Evolutionary conservation across 2,888 invertebrate species (phyloP).

Genomic region (Proisotoma minuta): DNA sequence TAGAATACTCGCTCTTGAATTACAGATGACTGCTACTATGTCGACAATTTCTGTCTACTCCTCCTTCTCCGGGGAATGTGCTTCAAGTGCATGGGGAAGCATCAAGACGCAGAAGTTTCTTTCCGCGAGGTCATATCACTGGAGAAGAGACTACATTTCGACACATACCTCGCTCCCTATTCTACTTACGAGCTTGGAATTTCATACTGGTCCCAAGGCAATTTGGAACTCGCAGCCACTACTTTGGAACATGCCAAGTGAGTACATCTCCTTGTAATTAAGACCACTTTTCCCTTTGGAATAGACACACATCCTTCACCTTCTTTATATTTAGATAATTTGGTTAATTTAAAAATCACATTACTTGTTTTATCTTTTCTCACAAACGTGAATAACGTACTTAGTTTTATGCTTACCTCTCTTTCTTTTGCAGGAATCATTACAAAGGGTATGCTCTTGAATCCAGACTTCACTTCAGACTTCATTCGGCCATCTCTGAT

Average conservation of each 20-base stretch:
- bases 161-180: slow-evolving; percentile 79
- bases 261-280: too few relatives aligned
- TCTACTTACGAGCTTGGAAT: slow-evolving; percentile 79
- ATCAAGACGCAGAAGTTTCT: slow-evolving; percentile 71
- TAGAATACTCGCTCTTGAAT: slow-evolving; percentile 43
- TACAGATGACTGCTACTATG: slow-evolving; percentile 51
- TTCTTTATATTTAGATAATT: too few relatives aligned
- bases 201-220: slow-evolving; percentile 67
- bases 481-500: slow-evolving; percentile 63
- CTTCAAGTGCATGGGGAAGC: slow-evolving; percentile 70
- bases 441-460: slow-evolving; percentile 83
- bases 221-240: slow-evolving; percentile 62
- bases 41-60: slow-evolving; percentile 70
- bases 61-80: slow-evolving; percentile 77
- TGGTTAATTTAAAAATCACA: too few relatives aligned
- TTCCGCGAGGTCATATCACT: slow-evolving; percentile 61
- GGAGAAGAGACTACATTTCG: slow-evolving; percentile 71
- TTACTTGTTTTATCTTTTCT: neutral
- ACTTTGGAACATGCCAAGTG: slow-evolving; percentile 80
- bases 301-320: too few relatives aligned
- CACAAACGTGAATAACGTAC: slow-evolving; percentile 18
- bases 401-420: slow-evolving; percentile 20
- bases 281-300: too few relatives aligned
- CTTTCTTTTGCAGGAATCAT: slow-evolving; percentile 65
- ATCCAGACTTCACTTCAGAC: slow-evolving; percentile 81